These are phyloP conservation scores for Brachystomella parvula DNA, from an alignment of 1,140 invertebrate genomes.

Conservation along the genomic window DNA sequence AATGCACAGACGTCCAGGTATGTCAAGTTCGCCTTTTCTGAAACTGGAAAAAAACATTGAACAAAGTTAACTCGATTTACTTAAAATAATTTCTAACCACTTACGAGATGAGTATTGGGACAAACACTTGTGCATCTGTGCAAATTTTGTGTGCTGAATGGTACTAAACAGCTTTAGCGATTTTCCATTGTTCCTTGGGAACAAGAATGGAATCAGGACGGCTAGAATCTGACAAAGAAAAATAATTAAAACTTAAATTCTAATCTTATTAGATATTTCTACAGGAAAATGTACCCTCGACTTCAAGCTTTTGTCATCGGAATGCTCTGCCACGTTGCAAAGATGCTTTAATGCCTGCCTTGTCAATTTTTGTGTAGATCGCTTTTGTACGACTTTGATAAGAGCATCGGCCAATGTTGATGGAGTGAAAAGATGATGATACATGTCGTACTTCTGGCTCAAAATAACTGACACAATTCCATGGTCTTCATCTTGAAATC, in stretches of 20 bases:
- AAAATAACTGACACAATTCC: conserved; percentile 15
- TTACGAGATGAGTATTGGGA: conserved; percentile 4
- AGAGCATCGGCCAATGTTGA: conserved; percentile 20
- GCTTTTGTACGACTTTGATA: neutral
- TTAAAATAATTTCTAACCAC: neutral
- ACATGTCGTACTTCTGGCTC: conserved; percentile 5
- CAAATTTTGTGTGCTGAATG: conserved; percentile 21
- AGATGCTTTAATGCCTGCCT: conserved; percentile 18
- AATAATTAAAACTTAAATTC: neutral
- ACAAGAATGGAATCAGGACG: conserved; percentile 22
- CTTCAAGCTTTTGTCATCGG: neutral
- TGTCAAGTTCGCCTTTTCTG: neutral
- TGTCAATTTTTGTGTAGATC: conserved; percentile 10
- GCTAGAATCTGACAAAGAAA: conserved; percentile 15
- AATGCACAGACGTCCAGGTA: conserved; percentile 12
- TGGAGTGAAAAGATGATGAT: conserved; percentile 20
- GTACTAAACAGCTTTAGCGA: conserved; percentile 10
- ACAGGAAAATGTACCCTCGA: neutral
- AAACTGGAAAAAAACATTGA: conserved; percentile 5
- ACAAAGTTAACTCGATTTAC: neutral
- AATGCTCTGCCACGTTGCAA: conserved; percentile 5
- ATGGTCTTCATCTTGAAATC: conserved; percentile 30
- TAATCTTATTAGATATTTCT: too few relatives aligned
- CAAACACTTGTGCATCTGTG: conserved; percentile 18
- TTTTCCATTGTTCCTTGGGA: conserved; percentile 17